phyloP scores from a whole-genome alignment of 2,113 vertebrate genomes.

The Colossoma macropomum region DNA sequence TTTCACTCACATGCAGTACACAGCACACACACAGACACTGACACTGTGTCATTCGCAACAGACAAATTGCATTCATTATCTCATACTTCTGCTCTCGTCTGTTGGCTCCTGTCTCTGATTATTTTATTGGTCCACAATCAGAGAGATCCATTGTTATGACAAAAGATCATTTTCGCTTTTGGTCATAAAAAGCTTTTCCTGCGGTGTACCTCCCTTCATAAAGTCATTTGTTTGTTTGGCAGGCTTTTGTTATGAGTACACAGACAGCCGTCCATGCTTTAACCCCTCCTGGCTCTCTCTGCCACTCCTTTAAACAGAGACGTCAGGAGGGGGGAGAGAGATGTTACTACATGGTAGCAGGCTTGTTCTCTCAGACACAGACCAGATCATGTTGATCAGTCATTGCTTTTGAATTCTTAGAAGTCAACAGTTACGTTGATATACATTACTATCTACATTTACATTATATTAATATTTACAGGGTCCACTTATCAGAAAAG shows the following conservation, averaged over 20 bases:
- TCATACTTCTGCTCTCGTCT: background rate
- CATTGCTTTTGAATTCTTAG: background rate
- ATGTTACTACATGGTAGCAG: background rate
- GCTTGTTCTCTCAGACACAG: background rate
- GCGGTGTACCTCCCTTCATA: background rate
- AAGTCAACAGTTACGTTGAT: no score
- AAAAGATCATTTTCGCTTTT: background rate
- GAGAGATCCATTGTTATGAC: background rate
- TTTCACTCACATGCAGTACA: conserved; percentile 2
- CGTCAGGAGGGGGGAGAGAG: conserved; percentile 4
- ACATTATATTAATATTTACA: no score
- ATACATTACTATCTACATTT: no score
- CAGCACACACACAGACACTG: background rate
- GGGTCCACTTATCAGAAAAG: no score
- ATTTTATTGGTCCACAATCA: background rate
- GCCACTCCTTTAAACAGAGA: background rate
- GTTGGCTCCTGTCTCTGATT: background rate
- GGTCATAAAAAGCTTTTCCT: background rate
- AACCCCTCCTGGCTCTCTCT: background rate
- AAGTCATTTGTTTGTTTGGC: background rate
- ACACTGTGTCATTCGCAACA: background rate
- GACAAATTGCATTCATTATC: background rate
- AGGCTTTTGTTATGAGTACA: background rate
- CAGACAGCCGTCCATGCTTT: background rate
- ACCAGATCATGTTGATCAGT: conserved; percentile 22